Conservation (phyloP, 2,888 invertebrate genomes). For the Polietes domitor region DNA sequence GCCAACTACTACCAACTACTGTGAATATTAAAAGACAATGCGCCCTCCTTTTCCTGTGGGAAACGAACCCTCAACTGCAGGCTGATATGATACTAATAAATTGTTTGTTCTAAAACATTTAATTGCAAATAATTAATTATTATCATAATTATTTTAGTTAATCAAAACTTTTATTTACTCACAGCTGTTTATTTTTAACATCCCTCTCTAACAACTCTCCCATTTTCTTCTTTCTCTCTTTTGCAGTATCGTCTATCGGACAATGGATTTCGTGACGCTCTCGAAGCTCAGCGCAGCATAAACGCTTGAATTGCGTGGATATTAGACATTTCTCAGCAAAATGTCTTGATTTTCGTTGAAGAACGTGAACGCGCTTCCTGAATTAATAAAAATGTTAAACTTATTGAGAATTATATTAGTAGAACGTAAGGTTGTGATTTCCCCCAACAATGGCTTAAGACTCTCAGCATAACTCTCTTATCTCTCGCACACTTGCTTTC, state of each 20-base stretch:
- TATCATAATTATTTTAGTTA: background rate
- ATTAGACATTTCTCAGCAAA: constrained; percentile 10
- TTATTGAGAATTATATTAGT: constrained; percentile 25
- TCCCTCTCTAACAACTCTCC: background rate
- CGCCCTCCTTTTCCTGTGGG: too few relatives aligned
- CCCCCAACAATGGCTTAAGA: constrained; percentile 42
- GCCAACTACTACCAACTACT: too few relatives aligned
- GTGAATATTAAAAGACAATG: too few relatives aligned
- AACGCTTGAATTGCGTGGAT: background rate
- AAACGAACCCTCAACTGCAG: too few relatives aligned
- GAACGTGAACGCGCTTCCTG: background rate
- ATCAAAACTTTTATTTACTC: too few relatives aligned
- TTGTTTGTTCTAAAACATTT: too few relatives aligned
- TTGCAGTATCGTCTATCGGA: constrained; percentile 30
- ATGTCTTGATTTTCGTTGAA: constrained; percentile 56
- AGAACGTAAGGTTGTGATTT: constrained; percentile 53
- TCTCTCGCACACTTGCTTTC: constrained; percentile 27
- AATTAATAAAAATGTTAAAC: constrained; percentile 40
- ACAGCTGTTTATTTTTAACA: background rate
- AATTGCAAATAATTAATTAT: too few relatives aligned
- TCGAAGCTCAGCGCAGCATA: background rate
- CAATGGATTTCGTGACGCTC: background rate
- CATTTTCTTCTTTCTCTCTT: constrained; percentile 14
- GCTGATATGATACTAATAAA: too few relatives aligned
- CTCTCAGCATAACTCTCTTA: constrained; percentile 34